Conservation (phyloP, 1,140 invertebrate species). For the Drosophila fuyamai region DNA sequence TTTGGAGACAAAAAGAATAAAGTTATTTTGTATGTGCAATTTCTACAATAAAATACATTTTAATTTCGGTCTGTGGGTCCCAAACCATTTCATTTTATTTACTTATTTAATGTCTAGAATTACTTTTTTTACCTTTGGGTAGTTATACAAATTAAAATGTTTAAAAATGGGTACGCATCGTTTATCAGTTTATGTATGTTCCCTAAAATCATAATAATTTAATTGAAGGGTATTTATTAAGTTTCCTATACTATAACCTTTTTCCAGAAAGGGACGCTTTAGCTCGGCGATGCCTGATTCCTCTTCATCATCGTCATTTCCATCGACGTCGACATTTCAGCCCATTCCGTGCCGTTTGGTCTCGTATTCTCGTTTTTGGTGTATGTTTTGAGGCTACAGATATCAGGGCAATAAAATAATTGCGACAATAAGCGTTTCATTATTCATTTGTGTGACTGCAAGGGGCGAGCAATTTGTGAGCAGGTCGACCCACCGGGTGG, state of each 20-base stretch:
- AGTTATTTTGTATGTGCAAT: too few species aligned
- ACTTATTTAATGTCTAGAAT: too few species aligned
- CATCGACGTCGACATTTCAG: constrained; percentile 15
- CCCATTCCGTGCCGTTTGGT: constrained; percentile 4
- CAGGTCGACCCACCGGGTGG: constrained; percentile 50
- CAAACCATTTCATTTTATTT: too few species aligned
- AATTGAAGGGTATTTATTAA: constrained; percentile 6
- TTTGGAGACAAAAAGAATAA: too few species aligned
- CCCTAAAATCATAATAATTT: too few species aligned
- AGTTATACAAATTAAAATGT: too few species aligned
- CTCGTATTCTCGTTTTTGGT: constrained; percentile 41
- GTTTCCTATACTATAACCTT: neutral
- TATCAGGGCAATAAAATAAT: constrained; percentile 83
- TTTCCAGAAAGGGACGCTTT: neutral
- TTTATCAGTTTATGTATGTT: too few species aligned
- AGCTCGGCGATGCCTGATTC: constrained; percentile 17
- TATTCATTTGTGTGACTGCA: constrained; percentile 81
- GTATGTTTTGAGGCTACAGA: constrained; percentile 81
- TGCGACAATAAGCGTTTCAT: constrained; percentile 82
- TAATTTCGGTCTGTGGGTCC: too few species aligned
- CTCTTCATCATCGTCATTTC: constrained; percentile 32
- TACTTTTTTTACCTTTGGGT: too few species aligned
- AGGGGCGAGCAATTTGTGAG: constrained; percentile 78
- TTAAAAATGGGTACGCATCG: too few species aligned
- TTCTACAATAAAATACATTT: too few species aligned